Percentiles rank a stretch among this genome's conserved stretches.
Evolutionary conservation across 2,113 vertebrate genomes (phyloP).

Genomic region (Puffinus mauretanicus): DNA sequence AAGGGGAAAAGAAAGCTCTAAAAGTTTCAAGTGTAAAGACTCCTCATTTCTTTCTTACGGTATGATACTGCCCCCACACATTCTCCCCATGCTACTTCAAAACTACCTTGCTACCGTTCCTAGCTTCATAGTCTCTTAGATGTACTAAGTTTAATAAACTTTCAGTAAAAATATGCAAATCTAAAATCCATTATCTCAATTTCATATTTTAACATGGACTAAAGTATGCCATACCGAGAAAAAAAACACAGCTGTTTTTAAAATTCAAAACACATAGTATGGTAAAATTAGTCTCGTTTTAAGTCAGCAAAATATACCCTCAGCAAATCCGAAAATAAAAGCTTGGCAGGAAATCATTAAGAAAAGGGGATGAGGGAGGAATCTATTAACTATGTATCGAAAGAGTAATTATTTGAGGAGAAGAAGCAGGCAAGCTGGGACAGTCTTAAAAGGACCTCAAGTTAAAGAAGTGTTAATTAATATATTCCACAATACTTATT

Average conservation of each 20-base stretch:
- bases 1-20: not conserved
- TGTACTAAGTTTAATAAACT: not conserved
- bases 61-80: constrained; percentile 17
- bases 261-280: not conserved
- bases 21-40: not conserved
- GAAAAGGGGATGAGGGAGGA: not conserved
- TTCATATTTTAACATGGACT: not conserved
- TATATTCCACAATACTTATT: not conserved
- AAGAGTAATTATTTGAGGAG: not conserved
- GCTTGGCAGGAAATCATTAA: not conserved
- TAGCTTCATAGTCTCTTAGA: not conserved
- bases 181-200: not conserved
- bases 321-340: not conserved
- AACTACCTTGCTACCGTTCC: not conserved
- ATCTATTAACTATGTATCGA: not conserved
- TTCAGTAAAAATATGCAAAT: not conserved
- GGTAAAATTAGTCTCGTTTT: not conserved
- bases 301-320: not conserved
- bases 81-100: not conserved
- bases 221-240: not conserved
- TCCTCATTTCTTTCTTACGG: not conserved
- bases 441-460: not conserved
- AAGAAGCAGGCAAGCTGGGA: not conserved
- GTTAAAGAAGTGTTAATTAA: not conserved
- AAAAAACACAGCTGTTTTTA: not conserved